Evolutionary conservation across 2,113 vertebrate species (phyloP), one percentile per base, ranked within the genome.

Genomic region (Phaethon lepturus): DNA sequence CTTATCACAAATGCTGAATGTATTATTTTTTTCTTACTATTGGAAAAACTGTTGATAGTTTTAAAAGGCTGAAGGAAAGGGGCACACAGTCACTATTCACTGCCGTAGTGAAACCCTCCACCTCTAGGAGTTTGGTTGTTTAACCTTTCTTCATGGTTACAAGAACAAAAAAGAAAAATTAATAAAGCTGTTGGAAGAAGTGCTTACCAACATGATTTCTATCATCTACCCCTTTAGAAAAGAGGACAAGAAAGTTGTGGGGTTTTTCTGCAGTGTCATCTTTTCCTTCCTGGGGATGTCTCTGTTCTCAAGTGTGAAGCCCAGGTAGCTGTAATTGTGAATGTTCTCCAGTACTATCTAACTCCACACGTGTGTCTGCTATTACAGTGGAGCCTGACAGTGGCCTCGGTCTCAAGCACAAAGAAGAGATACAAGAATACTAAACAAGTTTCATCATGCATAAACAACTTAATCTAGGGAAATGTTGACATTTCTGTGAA

Each of bases 21-120:
- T 44, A 87, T 76, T 80, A 81, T 47, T 85, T 71, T 62, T 91
- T 79, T 74, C 22, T 87, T 92, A 49, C 82, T 83, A 92, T 94
- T 94, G 76, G 62, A 75, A 95, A 80, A 95, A 60, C 40, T 95
- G 95, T 78, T 93, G 88, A 67, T 94, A 93, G 81, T 96, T 97
- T 94, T 94, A 94, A 96, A 97, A 91, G 49, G n/a, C 78, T 94
- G 68, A 80, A 81, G n/a, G 55, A 95, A 95, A 81, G 44, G 8
- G 44, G 22, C 40, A 93, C 76, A 93, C 63, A 95, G 75, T 96
- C 33, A 53, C 25, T 90, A 64, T 91, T 96, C 88, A 89, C 78
- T 96, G 87, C 80, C 38, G 56, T 45, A 64, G 52, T 53, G 60
- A 62, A 86, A 79, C 66, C 5, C 5, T 69, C 38, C 19, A 15